Evolutionary conservation across 1,140 invertebrate species (phyloP).

Genomic region (Triops cancriformis): DNA sequence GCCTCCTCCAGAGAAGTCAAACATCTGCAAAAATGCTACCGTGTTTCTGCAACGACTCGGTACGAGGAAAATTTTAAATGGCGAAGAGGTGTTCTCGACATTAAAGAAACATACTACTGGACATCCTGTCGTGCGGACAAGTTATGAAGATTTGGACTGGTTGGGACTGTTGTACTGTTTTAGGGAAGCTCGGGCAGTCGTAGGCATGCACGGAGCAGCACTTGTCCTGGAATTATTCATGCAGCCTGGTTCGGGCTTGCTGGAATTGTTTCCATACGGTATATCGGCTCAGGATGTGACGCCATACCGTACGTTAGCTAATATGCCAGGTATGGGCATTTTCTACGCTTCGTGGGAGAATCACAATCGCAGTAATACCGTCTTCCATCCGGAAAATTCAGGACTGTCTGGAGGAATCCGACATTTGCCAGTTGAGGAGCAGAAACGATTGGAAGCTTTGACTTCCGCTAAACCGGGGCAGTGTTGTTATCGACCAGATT

Average conservation of each 20-base stretch:
- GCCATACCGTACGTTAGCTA: constrained; percentile 42
- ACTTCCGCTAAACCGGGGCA: neutral
- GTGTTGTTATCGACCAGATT: neutral
- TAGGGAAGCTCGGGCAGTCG: constrained; percentile 33
- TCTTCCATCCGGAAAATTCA: neutral
- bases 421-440: neutral
- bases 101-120: neutral
- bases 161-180: constrained; percentile 37
- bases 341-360: constrained; percentile 44
- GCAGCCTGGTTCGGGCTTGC: constrained; percentile 30
- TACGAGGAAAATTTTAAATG: constrained; percentile 45
- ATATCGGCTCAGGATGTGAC: constrained; percentile 43
- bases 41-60: constrained; percentile 43
- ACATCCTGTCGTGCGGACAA: neutral
- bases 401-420: neutral
- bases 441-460: neutral
- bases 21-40: constrained; percentile 47
- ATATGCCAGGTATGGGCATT: constrained; percentile 36
- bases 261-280: constrained; percentile 41
- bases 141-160: neutral
- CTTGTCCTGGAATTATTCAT: constrained; percentile 38
- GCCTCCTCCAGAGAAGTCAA: neutral
- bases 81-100: constrained; percentile 37
- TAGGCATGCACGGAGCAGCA: constrained; percentile 41
- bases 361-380: constrained; percentile 34